Conservation (phyloP, 2,888 invertebrate species). For the Parelbella ahira region DNA sequence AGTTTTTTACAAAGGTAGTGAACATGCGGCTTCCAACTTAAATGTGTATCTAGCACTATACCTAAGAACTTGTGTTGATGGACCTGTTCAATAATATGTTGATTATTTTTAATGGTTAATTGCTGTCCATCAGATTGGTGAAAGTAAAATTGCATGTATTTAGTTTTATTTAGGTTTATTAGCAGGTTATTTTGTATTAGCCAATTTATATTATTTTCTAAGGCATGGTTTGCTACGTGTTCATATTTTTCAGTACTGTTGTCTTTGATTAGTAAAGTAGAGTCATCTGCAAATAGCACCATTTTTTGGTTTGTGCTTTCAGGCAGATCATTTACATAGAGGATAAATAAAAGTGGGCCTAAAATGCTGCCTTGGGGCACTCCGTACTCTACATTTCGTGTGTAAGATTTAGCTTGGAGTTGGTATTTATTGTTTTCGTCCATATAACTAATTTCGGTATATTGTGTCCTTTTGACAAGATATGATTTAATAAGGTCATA, state of each 20-base stretch:
- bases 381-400: constrained; percentile 7
- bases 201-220: constrained; percentile 15
- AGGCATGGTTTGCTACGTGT: constrained; percentile 8
- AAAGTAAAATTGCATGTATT: constrained; percentile 4
- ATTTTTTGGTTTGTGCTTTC: constrained; percentile 24
- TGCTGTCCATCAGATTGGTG: neutral
- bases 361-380: constrained; percentile 1
- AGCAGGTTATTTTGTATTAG: constrained; percentile 21
- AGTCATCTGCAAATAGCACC: constrained; percentile 26
- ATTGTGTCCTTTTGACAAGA: constrained; percentile 19
- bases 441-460: constrained; percentile 16
- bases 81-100: constrained; percentile 1
- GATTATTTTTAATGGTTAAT: constrained; percentile 1
- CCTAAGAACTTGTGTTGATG: constrained; percentile 8
- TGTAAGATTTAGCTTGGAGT: neutral
- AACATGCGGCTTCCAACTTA: constrained; percentile 25
- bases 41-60: neutral
- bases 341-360: constrained; percentile 1
- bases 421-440: constrained; percentile 1
- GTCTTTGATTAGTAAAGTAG: constrained; percentile 15
- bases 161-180: constrained; percentile 24
- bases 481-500: constrained; percentile 26
- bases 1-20: constrained; percentile 25
- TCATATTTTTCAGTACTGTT: neutral
- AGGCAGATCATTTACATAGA: constrained; percentile 14